Percentiles rank a stretch among this genome's conserved stretches.
Conservation (phyloP, 2,797 vertebrate species). For the Leptodactylus fallax region DNA sequence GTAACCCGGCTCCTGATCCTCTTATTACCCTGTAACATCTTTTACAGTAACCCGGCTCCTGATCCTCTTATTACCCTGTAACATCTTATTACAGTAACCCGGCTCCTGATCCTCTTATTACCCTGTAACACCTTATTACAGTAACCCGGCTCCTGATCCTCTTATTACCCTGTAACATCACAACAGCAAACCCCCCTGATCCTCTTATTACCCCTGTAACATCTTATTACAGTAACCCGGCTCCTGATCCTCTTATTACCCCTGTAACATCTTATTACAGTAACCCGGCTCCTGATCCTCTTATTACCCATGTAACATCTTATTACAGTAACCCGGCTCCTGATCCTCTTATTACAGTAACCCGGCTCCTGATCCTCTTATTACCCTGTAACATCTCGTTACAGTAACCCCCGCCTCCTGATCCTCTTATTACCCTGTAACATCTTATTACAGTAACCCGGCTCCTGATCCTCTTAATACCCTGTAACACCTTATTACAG, state of each 20-base stretch:
- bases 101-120: constrained; percentile 1
- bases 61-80: constrained; percentile 2
- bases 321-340: constrained; percentile 16
- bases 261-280: constrained; percentile 24
- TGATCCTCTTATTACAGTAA: constrained; percentile 34
- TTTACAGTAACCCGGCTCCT: constrained; percentile 7
- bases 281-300: not conserved
- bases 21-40: constrained; percentile 10
- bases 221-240: constrained; percentile 18
- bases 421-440: too few species aligned
- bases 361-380: constrained; percentile 33
- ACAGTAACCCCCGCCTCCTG: constrained; percentile 26
- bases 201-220: not conserved
- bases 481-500: constrained; percentile 2
- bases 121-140: constrained; percentile 2
- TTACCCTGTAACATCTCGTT: constrained; percentile 39
- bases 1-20: constrained; percentile 2
- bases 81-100: constrained; percentile 5
- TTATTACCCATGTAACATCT: constrained; percentile 21
- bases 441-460: too few species aligned
- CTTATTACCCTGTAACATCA: constrained; percentile 8
- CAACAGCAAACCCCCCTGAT: too few species aligned
- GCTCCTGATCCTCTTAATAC: constrained; percentile 5
- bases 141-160: not conserved
- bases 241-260: constrained; percentile 14